These are phyloP conservation scores for Cotesia vestalis DNA, from an alignment of 1,140 invertebrate genomes.

Conservation along the genomic window DNA sequence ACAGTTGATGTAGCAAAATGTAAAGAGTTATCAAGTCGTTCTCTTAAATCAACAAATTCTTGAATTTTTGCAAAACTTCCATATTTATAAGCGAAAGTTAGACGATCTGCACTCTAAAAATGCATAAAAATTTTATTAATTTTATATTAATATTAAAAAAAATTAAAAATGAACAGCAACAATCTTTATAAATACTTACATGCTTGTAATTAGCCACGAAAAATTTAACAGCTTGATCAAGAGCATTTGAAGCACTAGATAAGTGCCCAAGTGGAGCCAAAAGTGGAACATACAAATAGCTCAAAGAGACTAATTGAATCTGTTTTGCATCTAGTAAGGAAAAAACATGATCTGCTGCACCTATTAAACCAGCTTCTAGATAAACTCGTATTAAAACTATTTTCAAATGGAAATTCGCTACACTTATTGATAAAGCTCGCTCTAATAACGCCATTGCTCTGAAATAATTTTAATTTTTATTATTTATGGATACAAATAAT, in stretches of 20 bases:
- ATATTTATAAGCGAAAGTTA: constrained; percentile 92
- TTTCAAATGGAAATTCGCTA: constrained; percentile 73
- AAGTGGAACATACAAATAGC: constrained; percentile 82
- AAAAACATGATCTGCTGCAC: constrained; percentile 58
- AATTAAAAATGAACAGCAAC: not conserved
- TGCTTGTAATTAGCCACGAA: constrained; percentile 89
- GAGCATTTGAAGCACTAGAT: constrained; percentile 70
- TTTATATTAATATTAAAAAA: constrained; percentile 26
- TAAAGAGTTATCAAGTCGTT: constrained; percentile 82
- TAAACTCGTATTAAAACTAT: constrained; percentile 71
- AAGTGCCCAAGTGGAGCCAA: constrained; percentile 76
- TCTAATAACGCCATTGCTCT: constrained; percentile 52
- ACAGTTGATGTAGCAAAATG: constrained; percentile 80
- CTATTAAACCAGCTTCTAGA: constrained; percentile 62
- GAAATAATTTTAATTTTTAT: constrained; percentile 36
- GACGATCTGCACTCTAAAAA: constrained; percentile 86
- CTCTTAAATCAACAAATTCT: constrained; percentile 87
- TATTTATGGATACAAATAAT: constrained; percentile 18
- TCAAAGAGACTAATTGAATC: constrained; percentile 91
- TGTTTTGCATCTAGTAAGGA: constrained; percentile 87
- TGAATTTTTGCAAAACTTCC: constrained; percentile 92
- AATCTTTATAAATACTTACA: constrained; percentile 65
- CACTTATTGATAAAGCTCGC: constrained; percentile 61
- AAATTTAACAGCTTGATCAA: constrained; percentile 81
- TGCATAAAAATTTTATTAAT: constrained; percentile 41